Conservation (phyloP, 2,113 vertebrate genomes). For the Nerophis lumbriciformis region DNA sequence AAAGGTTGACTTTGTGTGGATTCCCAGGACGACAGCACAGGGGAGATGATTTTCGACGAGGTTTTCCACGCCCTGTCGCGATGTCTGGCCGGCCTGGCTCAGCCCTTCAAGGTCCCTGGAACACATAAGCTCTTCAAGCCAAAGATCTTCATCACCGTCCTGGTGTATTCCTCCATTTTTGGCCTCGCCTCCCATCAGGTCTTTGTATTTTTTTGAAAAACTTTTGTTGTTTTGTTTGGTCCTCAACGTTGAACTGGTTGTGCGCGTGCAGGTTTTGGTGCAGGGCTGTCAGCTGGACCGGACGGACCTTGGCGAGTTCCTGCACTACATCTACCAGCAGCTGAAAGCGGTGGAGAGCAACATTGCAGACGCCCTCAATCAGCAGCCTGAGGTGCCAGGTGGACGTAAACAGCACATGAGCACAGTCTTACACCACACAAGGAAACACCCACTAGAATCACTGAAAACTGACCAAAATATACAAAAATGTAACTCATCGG, state of each 20-base stretch:
- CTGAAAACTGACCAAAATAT: not conserved
- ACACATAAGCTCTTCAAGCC: conserved; percentile 85
- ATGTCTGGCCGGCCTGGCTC: conserved; percentile 84
- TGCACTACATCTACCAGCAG: conserved; percentile 86
- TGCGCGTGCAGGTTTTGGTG: conserved; percentile 82
- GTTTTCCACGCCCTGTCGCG: conserved; percentile 90
- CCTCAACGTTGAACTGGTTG: conserved; percentile 1
- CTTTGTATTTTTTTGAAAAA: not conserved
- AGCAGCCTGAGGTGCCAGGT: conserved; percentile 84
- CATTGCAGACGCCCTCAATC: conserved; percentile 88
- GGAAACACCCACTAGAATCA: no score
- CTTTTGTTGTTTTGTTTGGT: not conserved
- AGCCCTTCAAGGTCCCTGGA: conserved; percentile 88
- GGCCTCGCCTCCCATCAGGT: conserved; percentile 94
- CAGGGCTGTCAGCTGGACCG: conserved; percentile 90
- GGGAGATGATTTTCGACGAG: conserved; percentile 96
- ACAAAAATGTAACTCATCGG: not conserved
- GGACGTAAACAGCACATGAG: not conserved
- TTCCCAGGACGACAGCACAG: conserved; percentile 89
- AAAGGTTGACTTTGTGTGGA: not conserved
- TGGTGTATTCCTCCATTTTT: conserved; percentile 94
- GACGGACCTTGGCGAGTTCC: conserved; percentile 78
- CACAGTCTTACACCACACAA: no score
- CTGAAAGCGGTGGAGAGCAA: conserved; percentile 90
- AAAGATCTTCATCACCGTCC: conserved; percentile 93